phyloP scores from a whole-genome alignment of 1,140 invertebrate genomes.

The Mizuhopecten yessoensis region DNA sequence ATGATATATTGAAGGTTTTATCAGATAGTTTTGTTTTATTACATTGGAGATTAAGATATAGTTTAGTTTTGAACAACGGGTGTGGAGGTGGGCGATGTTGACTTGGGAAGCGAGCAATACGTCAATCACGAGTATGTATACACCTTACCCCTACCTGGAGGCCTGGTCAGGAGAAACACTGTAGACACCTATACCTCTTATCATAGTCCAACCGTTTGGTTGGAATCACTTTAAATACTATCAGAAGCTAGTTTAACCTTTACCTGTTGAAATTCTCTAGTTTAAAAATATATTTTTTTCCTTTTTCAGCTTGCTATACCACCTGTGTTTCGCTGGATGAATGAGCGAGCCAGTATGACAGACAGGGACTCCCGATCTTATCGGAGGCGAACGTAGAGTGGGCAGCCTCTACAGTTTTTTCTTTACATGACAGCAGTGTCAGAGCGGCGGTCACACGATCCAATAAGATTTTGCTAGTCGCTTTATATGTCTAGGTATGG shows the following conservation, averaged over 20 bases:
- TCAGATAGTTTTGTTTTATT: conserved; percentile 7
- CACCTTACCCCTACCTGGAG: neutral
- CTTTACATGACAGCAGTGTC: conserved; percentile 23
- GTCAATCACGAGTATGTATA: conserved; percentile 9
- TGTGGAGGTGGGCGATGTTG: conserved; percentile 29
- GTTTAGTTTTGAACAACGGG: neutral
- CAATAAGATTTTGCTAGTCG: conserved; percentile 24
- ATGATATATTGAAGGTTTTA: conserved; percentile 17
- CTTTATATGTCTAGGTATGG: conserved; percentile 26
- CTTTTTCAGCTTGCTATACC: neutral
- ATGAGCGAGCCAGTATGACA: conserved; percentile 13
- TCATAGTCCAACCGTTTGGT: neutral
- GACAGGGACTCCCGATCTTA: neutral
- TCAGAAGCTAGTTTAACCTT: conserved; percentile 11
- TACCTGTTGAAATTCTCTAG: neutral
- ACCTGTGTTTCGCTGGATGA: neutral
- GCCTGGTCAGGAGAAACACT: neutral
- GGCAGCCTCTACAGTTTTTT: neutral
- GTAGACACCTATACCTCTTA: neutral
- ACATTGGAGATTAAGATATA: neutral
- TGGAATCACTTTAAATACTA: neutral
- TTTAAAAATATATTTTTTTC: neutral
- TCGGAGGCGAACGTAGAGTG: neutral
- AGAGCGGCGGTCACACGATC: conserved; percentile 26
- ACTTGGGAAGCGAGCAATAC: neutral